Evolutionary conservation across 1,140 invertebrate species (phyloP).

Genomic region (Thaumatotibia leucotreta): DNA sequence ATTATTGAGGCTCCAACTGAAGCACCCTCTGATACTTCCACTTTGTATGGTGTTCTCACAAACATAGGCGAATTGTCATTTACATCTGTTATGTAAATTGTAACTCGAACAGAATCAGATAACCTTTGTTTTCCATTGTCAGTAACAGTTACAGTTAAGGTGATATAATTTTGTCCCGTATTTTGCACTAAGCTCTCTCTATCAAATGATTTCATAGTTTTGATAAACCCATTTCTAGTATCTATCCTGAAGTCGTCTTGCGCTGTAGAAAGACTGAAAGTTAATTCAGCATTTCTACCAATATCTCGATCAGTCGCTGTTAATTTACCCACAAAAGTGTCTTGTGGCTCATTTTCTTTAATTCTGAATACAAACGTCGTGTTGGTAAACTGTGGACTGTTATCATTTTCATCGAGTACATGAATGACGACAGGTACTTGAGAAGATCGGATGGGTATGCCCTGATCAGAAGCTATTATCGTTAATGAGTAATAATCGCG

Average conservation of each 20-base stretch:
- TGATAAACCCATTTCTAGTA: constrained; percentile 94
- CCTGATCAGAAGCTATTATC: constrained; percentile 88
- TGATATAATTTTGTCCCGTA: constrained; percentile 86
- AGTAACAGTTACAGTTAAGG: constrained; percentile 89
- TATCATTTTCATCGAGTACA: constrained; percentile 97
- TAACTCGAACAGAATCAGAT: constrained; percentile 92
- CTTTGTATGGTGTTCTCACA: constrained; percentile 87
- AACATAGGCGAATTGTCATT: constrained; percentile 96
- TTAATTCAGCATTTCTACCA: constrained; percentile 93
- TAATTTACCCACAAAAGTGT: constrained; percentile 93
- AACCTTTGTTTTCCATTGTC: constrained; percentile 91
- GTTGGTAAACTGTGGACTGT: constrained; percentile 92
- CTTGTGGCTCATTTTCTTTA: constrained; percentile 91
- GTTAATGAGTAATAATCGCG: constrained; percentile 93
- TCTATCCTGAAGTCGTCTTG: constrained; percentile 93
- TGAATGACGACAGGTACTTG: constrained; percentile 92
- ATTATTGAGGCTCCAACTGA: constrained; percentile 87
- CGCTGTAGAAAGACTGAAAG: constrained; percentile 86
- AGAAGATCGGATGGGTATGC: constrained; percentile 84
- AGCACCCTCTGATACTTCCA: constrained; percentile 90
- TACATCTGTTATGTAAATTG: constrained; percentile 91
- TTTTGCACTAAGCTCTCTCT: constrained; percentile 87
- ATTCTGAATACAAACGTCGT: constrained; percentile 90
- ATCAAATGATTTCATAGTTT: constrained; percentile 90
- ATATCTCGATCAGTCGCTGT: constrained; percentile 93